Percentiles rank a stretch among this genome's conserved stretches.
These are phyloP conservation scores for Eupithecia vulgata DNA, from an alignment of 2,888 invertebrate genomes.

Conservation along the genomic window DNA sequence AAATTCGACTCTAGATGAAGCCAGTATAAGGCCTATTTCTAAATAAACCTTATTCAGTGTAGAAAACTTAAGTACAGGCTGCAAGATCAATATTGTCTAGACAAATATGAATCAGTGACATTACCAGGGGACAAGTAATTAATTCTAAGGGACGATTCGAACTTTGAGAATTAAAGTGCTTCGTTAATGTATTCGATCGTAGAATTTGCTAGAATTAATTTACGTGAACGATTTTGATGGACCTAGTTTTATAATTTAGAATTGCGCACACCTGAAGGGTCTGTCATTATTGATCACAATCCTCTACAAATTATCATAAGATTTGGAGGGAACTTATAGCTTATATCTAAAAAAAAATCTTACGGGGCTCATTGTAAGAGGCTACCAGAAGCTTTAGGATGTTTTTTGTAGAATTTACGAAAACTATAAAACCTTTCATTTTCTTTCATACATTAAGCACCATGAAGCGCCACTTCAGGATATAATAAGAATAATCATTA, in stretches of 20 bases:
- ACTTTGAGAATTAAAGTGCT: constrained; percentile 7
- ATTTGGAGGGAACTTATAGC: background rate
- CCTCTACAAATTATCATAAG: background rate
- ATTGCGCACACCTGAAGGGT: background rate
- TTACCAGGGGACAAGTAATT: constrained; percentile 16
- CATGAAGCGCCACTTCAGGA: background rate
- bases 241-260: background rate
- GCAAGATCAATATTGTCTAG: constrained; percentile 50
- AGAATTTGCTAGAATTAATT: constrained; percentile 10
- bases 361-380: background rate
- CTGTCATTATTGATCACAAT: background rate
- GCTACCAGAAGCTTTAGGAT: too few species aligned
- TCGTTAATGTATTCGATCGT: background rate
- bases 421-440: background rate
- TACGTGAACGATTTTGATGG: background rate
- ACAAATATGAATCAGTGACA: constrained; percentile 42
- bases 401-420: background rate
- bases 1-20: constrained; percentile 23
- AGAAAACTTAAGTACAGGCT: constrained; percentile 30
- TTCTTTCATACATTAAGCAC: background rate
- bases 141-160: constrained; percentile 17
- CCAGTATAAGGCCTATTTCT: constrained; percentile 16
- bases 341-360: background rate
- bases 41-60: background rate
- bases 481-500: too few species aligned